phyloP scores from a whole-genome alignment of 2,888 invertebrate genomes.

The Petrophora chlorosata region DNA sequence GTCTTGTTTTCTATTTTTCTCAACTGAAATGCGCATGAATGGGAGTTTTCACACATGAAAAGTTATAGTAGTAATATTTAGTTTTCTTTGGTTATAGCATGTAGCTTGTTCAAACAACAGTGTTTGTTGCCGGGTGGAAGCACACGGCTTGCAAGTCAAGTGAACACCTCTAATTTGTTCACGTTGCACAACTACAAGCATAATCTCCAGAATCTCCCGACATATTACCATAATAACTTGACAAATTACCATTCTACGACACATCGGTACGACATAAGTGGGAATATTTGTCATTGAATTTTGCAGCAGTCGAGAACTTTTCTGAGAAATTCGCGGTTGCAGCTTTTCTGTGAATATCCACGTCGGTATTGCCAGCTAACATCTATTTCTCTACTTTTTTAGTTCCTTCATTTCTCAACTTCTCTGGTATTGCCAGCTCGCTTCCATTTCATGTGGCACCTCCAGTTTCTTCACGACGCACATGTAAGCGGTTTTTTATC shows the following conservation, averaged over 20 bases:
- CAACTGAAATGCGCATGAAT: too few relatives aligned
- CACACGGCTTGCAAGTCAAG: too few relatives aligned
- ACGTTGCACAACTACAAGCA: not conserved
- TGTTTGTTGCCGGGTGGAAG: too few relatives aligned
- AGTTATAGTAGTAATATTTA: too few relatives aligned
- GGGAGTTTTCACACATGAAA: too few relatives aligned
- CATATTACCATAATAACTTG: not conserved
- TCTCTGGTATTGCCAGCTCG: too few relatives aligned
- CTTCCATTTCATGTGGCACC: too few relatives aligned
- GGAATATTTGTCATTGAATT: not conserved
- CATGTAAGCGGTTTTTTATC: slow-evolving; percentile 6
- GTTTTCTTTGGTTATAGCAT: too few relatives aligned
- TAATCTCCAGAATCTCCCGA: not conserved
- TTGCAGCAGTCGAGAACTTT: not conserved
- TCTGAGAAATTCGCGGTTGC: not conserved
- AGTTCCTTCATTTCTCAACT: not conserved
- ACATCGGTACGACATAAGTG: not conserved
- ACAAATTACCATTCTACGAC: slow-evolving; percentile 1
- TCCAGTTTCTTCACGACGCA: too few relatives aligned
- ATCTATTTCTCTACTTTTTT: slow-evolving; percentile 3
- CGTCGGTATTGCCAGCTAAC: slow-evolving; percentile 8
- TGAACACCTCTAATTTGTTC: slow-evolving; percentile 3
- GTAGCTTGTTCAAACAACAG: too few relatives aligned
- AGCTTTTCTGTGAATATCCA: not conserved
- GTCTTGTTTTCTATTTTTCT: too few relatives aligned